These are phyloP conservation scores for Drosophila ochracea DNA, from an alignment of 2,888 invertebrate species.

Conservation along the genomic window DNA sequence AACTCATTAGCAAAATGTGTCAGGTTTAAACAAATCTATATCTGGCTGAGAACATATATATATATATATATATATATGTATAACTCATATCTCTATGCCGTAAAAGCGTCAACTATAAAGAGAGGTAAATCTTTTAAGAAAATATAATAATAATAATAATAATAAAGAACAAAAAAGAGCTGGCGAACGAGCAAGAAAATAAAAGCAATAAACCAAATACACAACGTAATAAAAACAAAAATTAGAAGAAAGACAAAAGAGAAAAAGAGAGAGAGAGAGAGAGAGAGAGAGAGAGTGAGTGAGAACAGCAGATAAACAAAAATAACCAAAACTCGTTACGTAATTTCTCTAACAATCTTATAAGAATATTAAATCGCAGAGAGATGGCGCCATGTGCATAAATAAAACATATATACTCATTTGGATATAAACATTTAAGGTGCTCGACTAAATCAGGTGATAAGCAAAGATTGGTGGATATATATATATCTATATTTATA, in stretches of 20 bases:
- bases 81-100: not conserved
- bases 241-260: slow-evolving; percentile 9
- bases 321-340: slow-evolving; percentile 63
- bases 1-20: slow-evolving; percentile 55
- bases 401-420: not conserved
- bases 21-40: slow-evolving; percentile 32
- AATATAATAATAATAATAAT: slow-evolving; percentile 39
- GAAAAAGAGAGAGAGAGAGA: slow-evolving; percentile 13
- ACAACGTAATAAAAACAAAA: slow-evolving; percentile 40
- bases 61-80: not conserved
- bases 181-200: slow-evolving; percentile 18
- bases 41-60: not conserved
- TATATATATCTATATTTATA: not conserved
- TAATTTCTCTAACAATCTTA: slow-evolving; percentile 47
- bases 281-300: slow-evolving; percentile 20
- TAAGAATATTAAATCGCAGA: slow-evolving; percentile 6
- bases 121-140: slow-evolving; percentile 17
- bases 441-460: slow-evolving; percentile 12
- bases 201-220: slow-evolving; percentile 44
- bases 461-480: slow-evolving; percentile 5
- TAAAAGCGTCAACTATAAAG: not conserved
- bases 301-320: slow-evolving; percentile 46
- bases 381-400: slow-evolving; percentile 9
- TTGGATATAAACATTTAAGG: slow-evolving; percentile 8
- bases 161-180: not conserved